Percentiles rank a stretch among this genome's conserved stretches.
Conservation (phyloP, 1,140 invertebrate species). For the Drosophila micromelanica region DNA sequence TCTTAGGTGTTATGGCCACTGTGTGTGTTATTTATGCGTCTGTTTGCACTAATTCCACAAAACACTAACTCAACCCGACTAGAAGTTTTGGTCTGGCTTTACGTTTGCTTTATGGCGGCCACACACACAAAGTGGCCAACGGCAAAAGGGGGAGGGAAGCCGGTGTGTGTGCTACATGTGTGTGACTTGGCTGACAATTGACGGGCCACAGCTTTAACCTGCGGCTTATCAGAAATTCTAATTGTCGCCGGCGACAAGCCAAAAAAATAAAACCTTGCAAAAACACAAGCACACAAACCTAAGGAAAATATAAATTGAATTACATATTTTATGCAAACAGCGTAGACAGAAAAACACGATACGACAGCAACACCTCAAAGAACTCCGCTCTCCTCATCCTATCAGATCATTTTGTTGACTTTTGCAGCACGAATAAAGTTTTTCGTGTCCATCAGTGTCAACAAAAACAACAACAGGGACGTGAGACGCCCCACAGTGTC, state of each 20-base stretch:
- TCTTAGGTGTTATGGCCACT: slow-evolving; percentile 55
- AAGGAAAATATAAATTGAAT: slow-evolving; percentile 60
- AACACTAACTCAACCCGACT: slow-evolving; percentile 17
- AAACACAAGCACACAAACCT: slow-evolving; percentile 11
- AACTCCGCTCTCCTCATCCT: not conserved
- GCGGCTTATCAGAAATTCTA: slow-evolving; percentile 75
- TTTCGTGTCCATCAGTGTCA: slow-evolving; percentile 54
- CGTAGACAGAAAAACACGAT: slow-evolving; percentile 32
- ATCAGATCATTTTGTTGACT: slow-evolving; percentile 5
- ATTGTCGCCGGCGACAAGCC: slow-evolving; percentile 57
- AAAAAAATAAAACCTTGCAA: slow-evolving; percentile 21
- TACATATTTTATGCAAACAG: slow-evolving; percentile 66
- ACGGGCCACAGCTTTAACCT: slow-evolving; percentile 59
- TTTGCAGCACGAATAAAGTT: slow-evolving; percentile 33
- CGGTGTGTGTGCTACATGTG: slow-evolving; percentile 12
- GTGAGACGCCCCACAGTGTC: slow-evolving; percentile 40
- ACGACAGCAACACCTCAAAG: slow-evolving; percentile 5
- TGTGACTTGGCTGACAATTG: slow-evolving; percentile 34
- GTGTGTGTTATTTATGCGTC: slow-evolving; percentile 70
- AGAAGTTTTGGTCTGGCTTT: slow-evolving; percentile 40
- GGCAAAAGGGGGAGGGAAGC: not conserved
- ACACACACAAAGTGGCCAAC: slow-evolving; percentile 24
- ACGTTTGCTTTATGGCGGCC: slow-evolving; percentile 37
- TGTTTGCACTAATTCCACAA: slow-evolving; percentile 70
- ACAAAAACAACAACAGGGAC: slow-evolving; percentile 22